These are phyloP conservation scores for Diarsia mendica DNA, from an alignment of 2,888 invertebrate genomes.

Conservation along the genomic window DNA sequence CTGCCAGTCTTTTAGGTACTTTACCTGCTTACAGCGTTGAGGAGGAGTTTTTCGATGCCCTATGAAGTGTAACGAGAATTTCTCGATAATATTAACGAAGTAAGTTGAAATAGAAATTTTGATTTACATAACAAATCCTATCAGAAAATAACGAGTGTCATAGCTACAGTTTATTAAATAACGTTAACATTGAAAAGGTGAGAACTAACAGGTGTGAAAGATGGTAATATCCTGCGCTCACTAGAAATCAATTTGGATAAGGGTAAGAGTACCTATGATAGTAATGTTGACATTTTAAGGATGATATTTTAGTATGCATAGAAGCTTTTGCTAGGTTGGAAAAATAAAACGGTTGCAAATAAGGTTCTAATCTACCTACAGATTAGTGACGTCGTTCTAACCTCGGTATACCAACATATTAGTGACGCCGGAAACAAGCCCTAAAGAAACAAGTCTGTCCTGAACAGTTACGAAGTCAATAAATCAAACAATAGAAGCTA, in stretches of 20 bases:
- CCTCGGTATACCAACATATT: background rate
- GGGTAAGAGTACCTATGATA: background rate
- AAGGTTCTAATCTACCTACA: background rate
- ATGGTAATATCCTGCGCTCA: background rate
- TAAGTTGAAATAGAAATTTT: too few relatives aligned
- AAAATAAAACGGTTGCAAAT: background rate
- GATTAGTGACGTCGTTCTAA: background rate
- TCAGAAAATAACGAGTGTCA: background rate
- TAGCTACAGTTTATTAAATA: background rate
- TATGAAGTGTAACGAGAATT: background rate
- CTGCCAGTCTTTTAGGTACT: too few relatives aligned
- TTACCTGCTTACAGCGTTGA: too few relatives aligned
- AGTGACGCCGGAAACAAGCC: background rate
- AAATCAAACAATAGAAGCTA: background rate
- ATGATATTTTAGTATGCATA: background rate
- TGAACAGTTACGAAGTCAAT: background rate
- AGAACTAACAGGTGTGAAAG: background rate
- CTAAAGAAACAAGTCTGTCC: background rate
- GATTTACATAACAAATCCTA: too few relatives aligned
- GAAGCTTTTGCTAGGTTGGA: background rate
- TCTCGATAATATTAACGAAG: conserved; percentile 1
- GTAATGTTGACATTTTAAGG: background rate
- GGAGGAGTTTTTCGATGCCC: too few relatives aligned
- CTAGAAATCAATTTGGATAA: background rate
- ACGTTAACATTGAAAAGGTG: background rate